Percentiles rank a stretch among this genome's conserved stretches.
These are phyloP conservation scores for Drosophila infuscata DNA, from an alignment of 2,888 invertebrate species.

Conservation along the genomic window DNA sequence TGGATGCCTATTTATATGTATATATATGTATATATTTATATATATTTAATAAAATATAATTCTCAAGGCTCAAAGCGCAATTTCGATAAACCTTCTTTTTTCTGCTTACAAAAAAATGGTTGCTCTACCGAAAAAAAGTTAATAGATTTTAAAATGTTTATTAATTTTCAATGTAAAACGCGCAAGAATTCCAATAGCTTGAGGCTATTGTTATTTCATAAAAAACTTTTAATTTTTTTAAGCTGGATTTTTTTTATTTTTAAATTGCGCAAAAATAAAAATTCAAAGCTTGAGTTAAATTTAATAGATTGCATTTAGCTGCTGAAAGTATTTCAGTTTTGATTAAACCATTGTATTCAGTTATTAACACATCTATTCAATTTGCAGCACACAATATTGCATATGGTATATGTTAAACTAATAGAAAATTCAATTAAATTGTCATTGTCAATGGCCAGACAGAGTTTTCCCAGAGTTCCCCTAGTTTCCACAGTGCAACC, in stretches of 20 bases:
- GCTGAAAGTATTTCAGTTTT: background rate
- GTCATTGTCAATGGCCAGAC: slow-evolving; percentile 20
- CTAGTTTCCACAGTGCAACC: slow-evolving; percentile 33
- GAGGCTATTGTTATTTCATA: background rate
- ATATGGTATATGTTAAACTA: slow-evolving; percentile 1
- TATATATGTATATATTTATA: background rate
- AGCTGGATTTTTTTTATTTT: background rate
- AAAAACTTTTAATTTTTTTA: background rate
- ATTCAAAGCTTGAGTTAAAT: background rate
- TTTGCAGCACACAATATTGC: background rate
- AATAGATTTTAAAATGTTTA: background rate
- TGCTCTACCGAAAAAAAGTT: background rate
- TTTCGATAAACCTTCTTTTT: background rate
- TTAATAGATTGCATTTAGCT: background rate
- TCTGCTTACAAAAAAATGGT: background rate
- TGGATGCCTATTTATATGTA: too few relatives aligned
- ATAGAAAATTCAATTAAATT: slow-evolving; percentile 35
- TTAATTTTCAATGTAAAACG: background rate
- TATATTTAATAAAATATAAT: background rate
- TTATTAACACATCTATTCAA: background rate
- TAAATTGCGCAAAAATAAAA: background rate
- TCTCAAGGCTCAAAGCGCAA: background rate
- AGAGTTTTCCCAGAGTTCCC: background rate
- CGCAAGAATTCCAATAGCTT: background rate
- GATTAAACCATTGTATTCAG: background rate